Evolutionary conservation across 2,113 vertebrate genomes (phyloP).

Genomic region (Nannospalax galili): DNA sequence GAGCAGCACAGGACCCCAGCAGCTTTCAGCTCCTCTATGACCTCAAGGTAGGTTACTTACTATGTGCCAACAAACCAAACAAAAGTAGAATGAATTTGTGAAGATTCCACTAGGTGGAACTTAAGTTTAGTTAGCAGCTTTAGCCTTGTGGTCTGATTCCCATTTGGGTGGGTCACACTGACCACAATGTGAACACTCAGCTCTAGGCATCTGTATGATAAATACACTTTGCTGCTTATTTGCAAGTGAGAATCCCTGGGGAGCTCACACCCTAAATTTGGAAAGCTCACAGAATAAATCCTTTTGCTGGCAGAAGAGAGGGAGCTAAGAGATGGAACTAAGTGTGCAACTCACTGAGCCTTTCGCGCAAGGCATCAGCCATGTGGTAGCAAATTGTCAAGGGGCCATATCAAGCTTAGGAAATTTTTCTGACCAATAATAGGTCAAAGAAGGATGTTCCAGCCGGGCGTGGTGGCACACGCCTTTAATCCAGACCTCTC

Average conservation of each 20-base stretch:
- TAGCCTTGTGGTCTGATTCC: not conserved
- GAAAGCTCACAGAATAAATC: not conserved
- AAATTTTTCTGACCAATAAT: not conserved
- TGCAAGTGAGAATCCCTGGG: not conserved
- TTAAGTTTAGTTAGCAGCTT: not conserved
- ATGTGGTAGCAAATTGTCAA: not conserved
- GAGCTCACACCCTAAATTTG: not conserved
- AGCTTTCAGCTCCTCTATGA: conserved; percentile 95
- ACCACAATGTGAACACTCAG: not conserved
- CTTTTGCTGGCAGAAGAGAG: not conserved
- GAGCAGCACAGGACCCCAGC: conserved; percentile 91
- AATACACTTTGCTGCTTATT: not conserved
- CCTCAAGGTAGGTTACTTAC: conserved; percentile 88
- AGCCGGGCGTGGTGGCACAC: no score
- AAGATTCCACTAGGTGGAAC: not conserved
- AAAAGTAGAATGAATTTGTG: not conserved
- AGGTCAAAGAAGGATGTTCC: not conserved
- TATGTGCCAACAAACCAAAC: not conserved
- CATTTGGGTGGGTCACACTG: fast-evolving
- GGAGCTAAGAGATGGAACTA: not conserved
- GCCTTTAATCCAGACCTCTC: no score
- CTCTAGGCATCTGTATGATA: not conserved
- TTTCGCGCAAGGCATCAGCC: not conserved
- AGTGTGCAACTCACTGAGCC: not conserved
- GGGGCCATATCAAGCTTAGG: not conserved